Evolutionary conservation across 2,888 invertebrate species (phyloP).

Genomic region (Synergus umbraculus): DNA sequence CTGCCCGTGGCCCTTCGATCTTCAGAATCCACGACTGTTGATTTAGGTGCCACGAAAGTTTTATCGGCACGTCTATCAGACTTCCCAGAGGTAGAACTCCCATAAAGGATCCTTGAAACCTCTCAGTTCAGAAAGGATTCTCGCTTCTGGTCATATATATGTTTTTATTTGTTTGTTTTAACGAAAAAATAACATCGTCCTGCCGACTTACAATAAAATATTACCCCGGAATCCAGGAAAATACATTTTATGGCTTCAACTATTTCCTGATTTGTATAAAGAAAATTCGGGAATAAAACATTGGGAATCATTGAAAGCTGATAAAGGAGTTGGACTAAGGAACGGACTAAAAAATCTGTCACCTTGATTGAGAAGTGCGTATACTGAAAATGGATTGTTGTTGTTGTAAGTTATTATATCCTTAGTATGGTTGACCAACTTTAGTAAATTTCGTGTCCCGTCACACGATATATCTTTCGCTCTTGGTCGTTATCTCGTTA

Average conservation of each 20-base stretch:
- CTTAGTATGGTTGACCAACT: slow-evolving; percentile 5
- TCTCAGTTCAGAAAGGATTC: slow-evolving; percentile 20
- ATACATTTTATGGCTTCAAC: background rate
- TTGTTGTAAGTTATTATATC: background rate
- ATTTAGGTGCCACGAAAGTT: slow-evolving; percentile 70
- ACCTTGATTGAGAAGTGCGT: background rate
- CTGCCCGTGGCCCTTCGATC: background rate
- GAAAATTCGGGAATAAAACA: too few relatives aligned
- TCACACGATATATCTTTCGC: slow-evolving; percentile 27
- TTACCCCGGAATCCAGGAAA: background rate
- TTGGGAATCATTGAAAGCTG: too few relatives aligned
- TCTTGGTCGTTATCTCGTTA: slow-evolving; percentile 31
- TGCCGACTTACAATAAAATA: background rate
- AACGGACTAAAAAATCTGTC: too few relatives aligned
- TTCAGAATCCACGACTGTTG: slow-evolving; percentile 61
- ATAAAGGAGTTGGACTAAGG: too few relatives aligned
- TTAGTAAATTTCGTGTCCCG: slow-evolving; percentile 18
- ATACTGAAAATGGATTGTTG: background rate
- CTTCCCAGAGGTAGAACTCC: slow-evolving; percentile 44
- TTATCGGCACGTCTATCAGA: slow-evolving; percentile 68
- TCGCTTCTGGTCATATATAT: background rate
- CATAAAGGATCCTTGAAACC: slow-evolving; percentile 42
- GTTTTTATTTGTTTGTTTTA: slow-evolving; percentile 5
- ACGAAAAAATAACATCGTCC: slow-evolving; percentile 12
- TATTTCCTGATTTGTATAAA: background rate